A percentile compares a stretch with the other conserved stretches of the same genome.
These are phyloP conservation scores for Tetranychus urticae DNA, from an alignment of 1,140 invertebrate genomes.

Conservation along the genomic window DNA sequence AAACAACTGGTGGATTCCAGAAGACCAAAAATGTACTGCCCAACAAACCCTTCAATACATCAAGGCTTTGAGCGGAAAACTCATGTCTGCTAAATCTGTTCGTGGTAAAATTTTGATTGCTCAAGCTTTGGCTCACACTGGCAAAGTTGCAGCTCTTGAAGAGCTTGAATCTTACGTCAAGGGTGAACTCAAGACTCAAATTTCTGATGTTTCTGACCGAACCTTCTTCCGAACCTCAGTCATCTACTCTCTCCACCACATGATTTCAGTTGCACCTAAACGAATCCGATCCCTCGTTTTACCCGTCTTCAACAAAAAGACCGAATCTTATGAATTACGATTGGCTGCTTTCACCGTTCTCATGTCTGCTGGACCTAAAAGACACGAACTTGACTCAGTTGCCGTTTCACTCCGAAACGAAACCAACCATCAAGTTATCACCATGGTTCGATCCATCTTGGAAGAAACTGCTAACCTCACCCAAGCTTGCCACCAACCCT, in stretches of 20 bases:
- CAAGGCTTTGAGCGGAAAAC: background rate
- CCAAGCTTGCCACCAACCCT: background rate
- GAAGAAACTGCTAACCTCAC: slow-evolving; percentile 3
- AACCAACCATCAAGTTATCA: slow-evolving; percentile 6
- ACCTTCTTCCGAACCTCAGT: slow-evolving; percentile 2
- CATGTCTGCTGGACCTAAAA: slow-evolving; percentile 2
- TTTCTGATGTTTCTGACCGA: background rate
- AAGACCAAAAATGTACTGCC: too few relatives aligned
- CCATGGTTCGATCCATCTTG: background rate
- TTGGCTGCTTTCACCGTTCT: slow-evolving; percentile 9
- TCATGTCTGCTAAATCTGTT: background rate
- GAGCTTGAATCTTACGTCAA: background rate
- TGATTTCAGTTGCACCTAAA: background rate
- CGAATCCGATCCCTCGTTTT: slow-evolving; percentile 4
- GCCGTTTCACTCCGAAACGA: slow-evolving; percentile 4
- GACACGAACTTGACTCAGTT: slow-evolving; percentile 6
- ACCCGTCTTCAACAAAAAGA: slow-evolving; percentile 9
- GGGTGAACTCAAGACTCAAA: background rate
- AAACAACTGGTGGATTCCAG: too few relatives aligned
- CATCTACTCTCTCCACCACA: slow-evolving; percentile 6
- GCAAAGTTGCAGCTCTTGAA: background rate
- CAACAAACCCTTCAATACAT: background rate
- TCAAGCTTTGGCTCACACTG: background rate
- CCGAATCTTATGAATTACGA: slow-evolving; percentile 8
- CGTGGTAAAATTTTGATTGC: background rate